These are phyloP conservation scores for Ahaetulla prasina DNA, from an alignment of 2,113 vertebrate species.

Conservation along the genomic window DNA sequence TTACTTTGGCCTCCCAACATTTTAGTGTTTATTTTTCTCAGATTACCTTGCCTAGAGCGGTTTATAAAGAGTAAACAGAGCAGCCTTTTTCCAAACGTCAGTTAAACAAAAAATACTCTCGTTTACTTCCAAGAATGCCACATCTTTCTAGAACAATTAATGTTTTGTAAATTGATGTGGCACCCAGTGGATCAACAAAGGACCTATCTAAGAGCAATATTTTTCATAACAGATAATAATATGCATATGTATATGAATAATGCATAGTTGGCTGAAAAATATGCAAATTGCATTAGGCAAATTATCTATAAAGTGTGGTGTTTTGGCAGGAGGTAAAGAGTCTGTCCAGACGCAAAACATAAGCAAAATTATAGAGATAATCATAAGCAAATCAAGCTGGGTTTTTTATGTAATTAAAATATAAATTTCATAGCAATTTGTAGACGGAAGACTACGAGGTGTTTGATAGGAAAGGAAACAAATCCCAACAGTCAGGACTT, in stretches of 20 bases:
- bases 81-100: not conserved
- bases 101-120: constrained; percentile 20
- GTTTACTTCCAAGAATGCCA: not conserved
- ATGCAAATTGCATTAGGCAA: constrained; percentile 61
- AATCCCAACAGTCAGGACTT: not conserved
- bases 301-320: constrained; percentile 56
- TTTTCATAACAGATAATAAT: constrained; percentile 43
- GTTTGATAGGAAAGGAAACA: constrained; percentile 15
- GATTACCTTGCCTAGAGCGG: not conserved
- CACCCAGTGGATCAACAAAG: constrained; percentile 45
- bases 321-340: constrained; percentile 63
- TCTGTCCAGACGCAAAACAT: constrained; percentile 44
- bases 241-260: constrained; percentile 54
- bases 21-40: not conserved
- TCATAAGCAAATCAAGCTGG: constrained; percentile 33
- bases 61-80: not conserved
- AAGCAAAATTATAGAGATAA: constrained; percentile 34
- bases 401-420: constrained; percentile 42
- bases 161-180: constrained; percentile 37
- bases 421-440: constrained; percentile 13
- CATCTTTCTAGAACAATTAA: constrained; percentile 34
- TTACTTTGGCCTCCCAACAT: not conserved
- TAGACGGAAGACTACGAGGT: not conserved
- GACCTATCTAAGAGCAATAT: constrained; percentile 45
- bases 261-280: constrained; percentile 59